Evolutionary conservation across 2,797 vertebrate genomes (phyloP).

Genomic region (Anabas testudineus): DNA sequence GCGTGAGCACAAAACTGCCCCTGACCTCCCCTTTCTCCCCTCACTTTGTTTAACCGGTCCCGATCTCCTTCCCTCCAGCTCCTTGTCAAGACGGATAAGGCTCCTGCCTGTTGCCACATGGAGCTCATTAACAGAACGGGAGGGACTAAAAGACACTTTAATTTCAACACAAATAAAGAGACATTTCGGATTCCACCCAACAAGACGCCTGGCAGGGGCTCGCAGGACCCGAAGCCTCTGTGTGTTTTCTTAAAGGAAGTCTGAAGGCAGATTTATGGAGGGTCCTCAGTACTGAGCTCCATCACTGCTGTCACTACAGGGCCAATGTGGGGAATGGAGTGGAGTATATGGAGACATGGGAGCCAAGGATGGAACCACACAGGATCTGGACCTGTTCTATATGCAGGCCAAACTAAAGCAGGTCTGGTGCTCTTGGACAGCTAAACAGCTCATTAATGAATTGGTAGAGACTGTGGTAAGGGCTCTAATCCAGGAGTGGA

Average conservation of each 20-base stretch:
- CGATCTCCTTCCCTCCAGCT: slow-evolving; percentile 64
- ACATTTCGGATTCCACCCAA: slow-evolving; percentile 78
- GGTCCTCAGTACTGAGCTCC: slow-evolving; percentile 66
- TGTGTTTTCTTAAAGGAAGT: slow-evolving; percentile 74
- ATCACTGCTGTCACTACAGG: slow-evolving; percentile 75
- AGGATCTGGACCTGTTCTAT: slow-evolving; percentile 68
- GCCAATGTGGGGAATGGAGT: slow-evolving; percentile 61
- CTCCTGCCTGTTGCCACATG: slow-evolving; percentile 78
- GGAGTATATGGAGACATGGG: slow-evolving; percentile 26
- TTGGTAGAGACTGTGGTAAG: slow-evolving; percentile 78
- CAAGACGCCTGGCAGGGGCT: slow-evolving; percentile 67
- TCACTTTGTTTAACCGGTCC: slow-evolving; percentile 61
- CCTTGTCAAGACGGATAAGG: slow-evolving; percentile 75
- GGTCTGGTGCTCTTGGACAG: slow-evolving; percentile 75
- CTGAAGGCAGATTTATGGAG: slow-evolving; percentile 74
- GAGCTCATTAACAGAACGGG: slow-evolving; percentile 77
- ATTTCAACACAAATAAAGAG: slow-evolving; percentile 85
- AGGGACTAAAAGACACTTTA: slow-evolving; percentile 79
- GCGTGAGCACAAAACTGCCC: slow-evolving; percentile 36
- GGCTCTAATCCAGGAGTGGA: slow-evolving; percentile 62
- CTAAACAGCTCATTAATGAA: slow-evolving; percentile 77
- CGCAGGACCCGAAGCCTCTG: slow-evolving; percentile 58
- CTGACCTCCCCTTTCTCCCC: slow-evolving; percentile 57
- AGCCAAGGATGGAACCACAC: slow-evolving; percentile 69
- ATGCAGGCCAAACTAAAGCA: slow-evolving; percentile 70